Percentiles rank a stretch among this genome's conserved stretches.
phyloP scores from a whole-genome alignment of 2,113 vertebrate genomes.

The Antechinus stuartii region DNA sequence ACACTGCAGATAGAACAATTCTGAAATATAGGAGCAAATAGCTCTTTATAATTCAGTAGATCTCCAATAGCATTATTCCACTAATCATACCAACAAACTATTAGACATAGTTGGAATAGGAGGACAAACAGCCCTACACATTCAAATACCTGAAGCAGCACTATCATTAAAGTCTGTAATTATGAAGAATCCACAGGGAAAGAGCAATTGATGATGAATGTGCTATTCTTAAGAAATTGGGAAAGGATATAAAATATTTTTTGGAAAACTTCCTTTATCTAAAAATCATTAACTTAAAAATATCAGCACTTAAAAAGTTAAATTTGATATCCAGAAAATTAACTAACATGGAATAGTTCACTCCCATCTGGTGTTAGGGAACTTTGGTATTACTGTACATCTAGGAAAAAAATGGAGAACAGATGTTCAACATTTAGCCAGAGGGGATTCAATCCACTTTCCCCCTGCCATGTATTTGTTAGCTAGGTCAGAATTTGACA shows the following conservation, averaged over 20 bases:
- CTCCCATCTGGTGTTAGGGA: slow-evolving; percentile 11
- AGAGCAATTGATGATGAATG: not conserved
- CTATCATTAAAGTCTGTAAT: not conserved
- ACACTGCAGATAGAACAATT: not conserved
- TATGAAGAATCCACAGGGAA: not conserved
- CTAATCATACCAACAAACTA: not conserved
- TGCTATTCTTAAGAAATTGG: slow-evolving; percentile 3
- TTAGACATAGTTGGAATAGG: not conserved
- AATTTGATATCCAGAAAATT: not conserved
- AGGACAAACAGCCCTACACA: not conserved
- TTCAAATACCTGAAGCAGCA: not conserved
- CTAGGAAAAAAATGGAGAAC: slow-evolving; percentile 47
- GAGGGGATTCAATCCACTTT: slow-evolving; percentile 1
- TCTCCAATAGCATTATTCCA: not conserved
- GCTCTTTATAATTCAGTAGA: not conserved
- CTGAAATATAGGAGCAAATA: not conserved
- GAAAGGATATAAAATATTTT: not conserved
- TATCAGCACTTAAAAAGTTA: not conserved
- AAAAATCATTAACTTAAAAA: not conserved
- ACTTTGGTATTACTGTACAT: not conserved
- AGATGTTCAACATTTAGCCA: slow-evolving; percentile 14
- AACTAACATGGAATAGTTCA: not conserved
- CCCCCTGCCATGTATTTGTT: not conserved
- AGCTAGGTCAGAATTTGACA: not conserved
- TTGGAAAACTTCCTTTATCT: not conserved